A percentile compares a stretch with the other conserved stretches of the same genome.
phyloP scores from a whole-genome alignment of 2,888 invertebrate genomes.

The Callosobruchus maculatus region DNA sequence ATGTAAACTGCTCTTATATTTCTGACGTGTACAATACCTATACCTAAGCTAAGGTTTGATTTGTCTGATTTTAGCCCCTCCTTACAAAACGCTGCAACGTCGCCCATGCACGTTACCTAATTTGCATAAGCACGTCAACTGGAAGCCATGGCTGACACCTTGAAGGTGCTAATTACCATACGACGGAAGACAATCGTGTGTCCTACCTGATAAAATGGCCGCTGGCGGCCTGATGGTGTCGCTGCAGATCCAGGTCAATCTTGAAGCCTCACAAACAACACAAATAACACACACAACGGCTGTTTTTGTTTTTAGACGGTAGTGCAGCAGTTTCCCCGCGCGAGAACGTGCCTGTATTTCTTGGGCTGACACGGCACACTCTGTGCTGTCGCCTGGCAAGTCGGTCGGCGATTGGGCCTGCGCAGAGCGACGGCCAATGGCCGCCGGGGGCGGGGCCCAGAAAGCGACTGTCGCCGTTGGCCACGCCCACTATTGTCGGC shows the following conservation, averaged over 20 bases:
- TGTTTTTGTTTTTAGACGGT: slow-evolving; percentile 9
- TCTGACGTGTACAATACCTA: too few species aligned
- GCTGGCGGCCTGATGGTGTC: slow-evolving; percentile 61
- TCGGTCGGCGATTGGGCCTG: slow-evolving; percentile 38
- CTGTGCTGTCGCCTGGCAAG: slow-evolving; percentile 29
- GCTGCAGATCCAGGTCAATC: slow-evolving; percentile 74
- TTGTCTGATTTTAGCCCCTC: too few species aligned
- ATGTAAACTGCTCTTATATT: too few species aligned
- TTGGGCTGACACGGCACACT: slow-evolving; percentile 43
- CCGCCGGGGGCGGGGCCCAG: slow-evolving; percentile 36
- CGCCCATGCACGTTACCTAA: background rate
- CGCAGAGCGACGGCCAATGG: slow-evolving; percentile 38
- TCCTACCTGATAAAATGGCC: slow-evolving; percentile 71
- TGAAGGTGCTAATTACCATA: background rate
- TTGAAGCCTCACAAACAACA: slow-evolving; percentile 46
- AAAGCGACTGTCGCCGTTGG: slow-evolving; percentile 3
- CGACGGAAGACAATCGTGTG: background rate
- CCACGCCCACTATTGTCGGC: slow-evolving; percentile 48
- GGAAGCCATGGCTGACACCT: background rate
- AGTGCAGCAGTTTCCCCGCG: slow-evolving; percentile 14
- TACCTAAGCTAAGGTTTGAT: too few species aligned
- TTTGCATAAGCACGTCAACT: background rate
- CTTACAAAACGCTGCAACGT: too few species aligned
- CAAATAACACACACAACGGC: background rate
- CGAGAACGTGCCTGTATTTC: slow-evolving; percentile 39